These are phyloP conservation scores for Brachionichthys hirsutus DNA, from an alignment of 2,113 vertebrate genomes.

Conservation along the genomic window DNA sequence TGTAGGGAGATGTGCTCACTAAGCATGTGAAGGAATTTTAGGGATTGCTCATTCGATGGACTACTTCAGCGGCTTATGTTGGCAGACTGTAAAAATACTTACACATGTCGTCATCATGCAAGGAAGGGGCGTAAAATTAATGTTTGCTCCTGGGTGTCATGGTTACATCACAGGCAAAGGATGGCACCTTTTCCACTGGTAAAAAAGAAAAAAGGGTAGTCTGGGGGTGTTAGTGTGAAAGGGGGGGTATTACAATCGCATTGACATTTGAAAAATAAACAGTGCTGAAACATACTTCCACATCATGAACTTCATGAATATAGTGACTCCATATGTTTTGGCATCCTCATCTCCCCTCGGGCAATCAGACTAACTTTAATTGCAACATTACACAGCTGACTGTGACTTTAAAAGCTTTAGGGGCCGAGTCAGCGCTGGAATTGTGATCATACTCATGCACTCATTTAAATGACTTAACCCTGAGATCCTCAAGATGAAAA, in stretches of 20 bases:
- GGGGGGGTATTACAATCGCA: not conserved
- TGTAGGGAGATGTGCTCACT: too few relatives aligned
- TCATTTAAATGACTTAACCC: constrained; percentile 55
- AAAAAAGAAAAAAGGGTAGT: too few relatives aligned
- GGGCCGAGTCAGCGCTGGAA: constrained; percentile 32
- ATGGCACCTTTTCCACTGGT: too few relatives aligned
- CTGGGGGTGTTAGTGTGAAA: not conserved
- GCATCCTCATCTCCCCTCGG: constrained; percentile 4
- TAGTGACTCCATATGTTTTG: constrained; percentile 41
- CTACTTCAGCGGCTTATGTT: too few relatives aligned
- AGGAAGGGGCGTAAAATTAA: too few relatives aligned
- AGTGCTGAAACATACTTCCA: constrained; percentile 16
- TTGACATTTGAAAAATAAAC: constrained; percentile 14
- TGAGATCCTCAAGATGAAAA: constrained; percentile 35
- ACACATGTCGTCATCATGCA: too few relatives aligned
- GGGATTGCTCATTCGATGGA: too few relatives aligned
- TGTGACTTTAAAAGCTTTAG: too few relatives aligned
- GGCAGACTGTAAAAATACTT: too few relatives aligned
- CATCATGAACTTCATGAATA: constrained; percentile 12
- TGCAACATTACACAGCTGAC: constrained; percentile 47
- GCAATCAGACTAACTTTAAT: constrained; percentile 42
- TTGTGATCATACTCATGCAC: constrained; percentile 25
- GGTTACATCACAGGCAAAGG: too few relatives aligned
- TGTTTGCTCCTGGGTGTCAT: too few relatives aligned
- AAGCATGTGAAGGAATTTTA: too few relatives aligned